phyloP scores from a whole-genome alignment of 2,113 vertebrate species.

The Hippocampus mohnikei region DNA sequence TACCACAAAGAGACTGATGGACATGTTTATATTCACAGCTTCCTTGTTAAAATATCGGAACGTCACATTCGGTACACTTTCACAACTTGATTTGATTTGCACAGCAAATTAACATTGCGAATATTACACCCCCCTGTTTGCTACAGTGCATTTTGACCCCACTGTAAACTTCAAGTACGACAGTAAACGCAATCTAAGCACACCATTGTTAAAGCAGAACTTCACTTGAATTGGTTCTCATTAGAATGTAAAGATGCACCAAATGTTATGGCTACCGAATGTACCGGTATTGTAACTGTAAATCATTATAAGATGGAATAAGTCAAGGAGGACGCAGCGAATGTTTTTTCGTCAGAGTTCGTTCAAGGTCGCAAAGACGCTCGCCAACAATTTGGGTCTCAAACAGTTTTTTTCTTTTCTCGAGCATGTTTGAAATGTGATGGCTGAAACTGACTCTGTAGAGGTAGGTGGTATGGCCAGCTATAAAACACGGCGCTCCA shows the following conservation, averaged over 20 bases:
- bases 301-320: constrained; percentile 32
- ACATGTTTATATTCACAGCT: background rate
- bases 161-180: background rate
- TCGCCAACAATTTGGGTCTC: no score
- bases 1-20: background rate
- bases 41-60: background rate
- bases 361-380: no score
- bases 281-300: background rate
- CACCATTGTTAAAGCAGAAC: background rate
- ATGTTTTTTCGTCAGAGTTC: no score
- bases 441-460: background rate
- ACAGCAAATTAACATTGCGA: background rate
- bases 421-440: no score
- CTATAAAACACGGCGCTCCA: background rate
- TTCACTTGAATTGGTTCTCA: background rate
- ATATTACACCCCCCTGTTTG: no score
- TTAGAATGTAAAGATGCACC: background rate
- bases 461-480: background rate
- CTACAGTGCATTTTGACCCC: background rate
- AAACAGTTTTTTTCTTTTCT: no score
- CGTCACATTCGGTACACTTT: no score
- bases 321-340: constrained; percentile 7
- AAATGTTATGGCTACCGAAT: background rate
- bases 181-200: background rate
- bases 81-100: background rate